Percentiles rank a stretch among this genome's conserved stretches.
Evolutionary conservation across 1,140 invertebrate species (phyloP).

Genomic region (Ectropis grisescens): DNA sequence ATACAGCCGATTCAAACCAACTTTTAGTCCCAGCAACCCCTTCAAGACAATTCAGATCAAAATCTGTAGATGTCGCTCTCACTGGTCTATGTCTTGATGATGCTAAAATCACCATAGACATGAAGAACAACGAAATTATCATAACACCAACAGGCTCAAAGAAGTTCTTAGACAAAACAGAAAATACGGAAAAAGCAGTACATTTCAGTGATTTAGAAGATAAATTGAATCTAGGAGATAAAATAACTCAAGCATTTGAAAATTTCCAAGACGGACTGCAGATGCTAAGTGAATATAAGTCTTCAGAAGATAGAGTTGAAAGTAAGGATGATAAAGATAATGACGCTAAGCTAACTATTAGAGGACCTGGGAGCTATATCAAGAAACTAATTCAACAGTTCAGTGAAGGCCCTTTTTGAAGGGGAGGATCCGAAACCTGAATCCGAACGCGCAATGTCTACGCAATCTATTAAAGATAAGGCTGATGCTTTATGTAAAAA

Average conservation of each 20-base stretch:
- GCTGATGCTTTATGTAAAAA: constrained; percentile 68
- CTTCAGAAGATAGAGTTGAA: constrained; percentile 14
- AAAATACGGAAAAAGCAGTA: constrained; percentile 20
- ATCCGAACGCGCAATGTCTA: constrained; percentile 31
- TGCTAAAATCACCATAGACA: constrained; percentile 49
- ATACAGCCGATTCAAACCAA: constrained; percentile 38
- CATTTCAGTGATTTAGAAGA: constrained; percentile 34
- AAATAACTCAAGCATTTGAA: constrained; percentile 36
- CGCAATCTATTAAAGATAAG: constrained; percentile 45
- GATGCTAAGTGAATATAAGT: constrained; percentile 24
- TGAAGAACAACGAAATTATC: constrained; percentile 49
- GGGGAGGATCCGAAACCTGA: constrained; percentile 45
- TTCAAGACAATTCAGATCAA: constrained; percentile 51
- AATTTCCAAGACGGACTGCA: constrained; percentile 38
- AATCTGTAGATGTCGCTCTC: constrained; percentile 55
- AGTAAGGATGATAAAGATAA: constrained; percentile 27
- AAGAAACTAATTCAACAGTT: constrained; percentile 65
- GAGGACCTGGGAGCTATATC: constrained; percentile 58
- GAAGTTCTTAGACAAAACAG: constrained; percentile 21
- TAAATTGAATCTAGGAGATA: constrained; percentile 45
- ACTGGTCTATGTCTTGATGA: constrained; percentile 45
- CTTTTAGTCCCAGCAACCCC: constrained; percentile 38
- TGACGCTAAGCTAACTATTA: constrained; percentile 45
- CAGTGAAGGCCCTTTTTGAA: constrained; percentile 59
- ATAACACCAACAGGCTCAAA: constrained; percentile 53